Evolutionary conservation across 1,140 invertebrate genomes (phyloP), one percentile per base, ranked within the genome.

Genomic region (Hyles vespertilio): DNA sequence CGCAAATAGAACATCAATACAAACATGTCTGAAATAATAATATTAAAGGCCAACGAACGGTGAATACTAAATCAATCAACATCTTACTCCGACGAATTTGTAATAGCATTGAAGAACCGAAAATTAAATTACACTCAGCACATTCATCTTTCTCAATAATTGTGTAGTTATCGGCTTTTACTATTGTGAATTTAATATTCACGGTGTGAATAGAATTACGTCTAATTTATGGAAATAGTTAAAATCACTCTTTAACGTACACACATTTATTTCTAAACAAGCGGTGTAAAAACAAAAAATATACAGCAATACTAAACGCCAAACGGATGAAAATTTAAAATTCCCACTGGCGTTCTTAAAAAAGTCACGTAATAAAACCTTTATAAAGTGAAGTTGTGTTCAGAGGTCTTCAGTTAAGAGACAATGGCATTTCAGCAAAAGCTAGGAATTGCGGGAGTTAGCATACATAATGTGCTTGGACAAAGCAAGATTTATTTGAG

Each of bases 401-500:
- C 22, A 5, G 10, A 3, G 52, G 51, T 50, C 57, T 47, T 59
- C 46, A 51, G 52, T 51, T 51, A 49, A 40, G 34, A 56, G 54
- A 59, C 57, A 67, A 63, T 60, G 57, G 53, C 56, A 62, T 58
- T 61, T 66, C 61, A 59, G 58, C 58, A 11, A 12, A 64, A 61
- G 57, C 51, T 69, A 71, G 72, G 68, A 69, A 74, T 69, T 51
- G 65, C 60, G 58, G 58, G 61, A 59, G 73, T 71, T 68, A 71
- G 74, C 72, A 76, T 79, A 68, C 71, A 79, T 79, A 75, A 81
- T 77, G 68, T 62, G 56, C 55, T 71, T 49, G 67, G 70, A 76
- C 74, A 73, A 72, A 72, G 69, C 68, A 72, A 77, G 71, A 77
- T 81, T 76, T 74, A 76, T 73, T 62, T 65, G 63, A 63, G 55